These are phyloP conservation scores for Electrona antarctica DNA, from an alignment of 2,113 vertebrate genomes.

Conservation along the genomic window DNA sequence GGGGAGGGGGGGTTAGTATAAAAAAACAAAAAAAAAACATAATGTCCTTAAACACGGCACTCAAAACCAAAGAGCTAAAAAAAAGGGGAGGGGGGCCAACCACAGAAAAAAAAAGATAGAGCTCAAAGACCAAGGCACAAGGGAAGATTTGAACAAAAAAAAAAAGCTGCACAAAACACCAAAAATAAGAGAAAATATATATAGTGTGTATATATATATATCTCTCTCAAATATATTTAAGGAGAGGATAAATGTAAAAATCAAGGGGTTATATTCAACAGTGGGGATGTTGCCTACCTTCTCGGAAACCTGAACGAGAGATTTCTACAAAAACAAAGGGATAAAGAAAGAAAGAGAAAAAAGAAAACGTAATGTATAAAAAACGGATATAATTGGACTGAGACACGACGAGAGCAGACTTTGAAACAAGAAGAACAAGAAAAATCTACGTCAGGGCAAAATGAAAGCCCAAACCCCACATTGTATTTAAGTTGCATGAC, in stretches of 20 bases:
- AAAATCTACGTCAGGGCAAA: neutral
- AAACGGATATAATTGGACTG: slow-evolving; percentile 59
- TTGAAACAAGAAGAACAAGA: neutral
- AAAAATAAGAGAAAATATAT: slow-evolving; percentile 61
- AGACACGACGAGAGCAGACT: slow-evolving; percentile 45
- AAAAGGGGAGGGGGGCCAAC: slow-evolving; percentile 52
- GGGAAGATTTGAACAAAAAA: slow-evolving; percentile 60
- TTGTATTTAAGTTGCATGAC: slow-evolving; percentile 39
- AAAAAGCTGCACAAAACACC: slow-evolving; percentile 74
- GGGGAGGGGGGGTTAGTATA: slow-evolving; percentile 59
- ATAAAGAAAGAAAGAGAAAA: slow-evolving; percentile 79
- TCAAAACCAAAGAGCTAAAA: slow-evolving; percentile 57
- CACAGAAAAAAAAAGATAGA: slow-evolving; percentile 57
- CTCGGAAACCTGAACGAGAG: slow-evolving; percentile 93
- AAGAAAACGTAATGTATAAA: slow-evolving; percentile 75
- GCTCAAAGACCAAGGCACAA: slow-evolving; percentile 61
- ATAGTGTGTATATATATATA: slow-evolving; percentile 49
- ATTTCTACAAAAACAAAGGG: slow-evolving; percentile 91
- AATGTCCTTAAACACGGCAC: slow-evolving; percentile 57
- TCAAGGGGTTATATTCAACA: slow-evolving; percentile 73
- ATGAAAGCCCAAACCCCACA: slow-evolving; percentile 6
- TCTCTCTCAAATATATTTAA: slow-evolving; percentile 71
- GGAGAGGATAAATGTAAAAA: slow-evolving; percentile 61
- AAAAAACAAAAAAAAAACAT: slow-evolving; percentile 33
- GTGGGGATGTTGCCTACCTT: slow-evolving; percentile 87